These are phyloP conservation scores for Teleogryllus oceanicus DNA, from an alignment of 2,888 invertebrate genomes.

Conservation along the genomic window DNA sequence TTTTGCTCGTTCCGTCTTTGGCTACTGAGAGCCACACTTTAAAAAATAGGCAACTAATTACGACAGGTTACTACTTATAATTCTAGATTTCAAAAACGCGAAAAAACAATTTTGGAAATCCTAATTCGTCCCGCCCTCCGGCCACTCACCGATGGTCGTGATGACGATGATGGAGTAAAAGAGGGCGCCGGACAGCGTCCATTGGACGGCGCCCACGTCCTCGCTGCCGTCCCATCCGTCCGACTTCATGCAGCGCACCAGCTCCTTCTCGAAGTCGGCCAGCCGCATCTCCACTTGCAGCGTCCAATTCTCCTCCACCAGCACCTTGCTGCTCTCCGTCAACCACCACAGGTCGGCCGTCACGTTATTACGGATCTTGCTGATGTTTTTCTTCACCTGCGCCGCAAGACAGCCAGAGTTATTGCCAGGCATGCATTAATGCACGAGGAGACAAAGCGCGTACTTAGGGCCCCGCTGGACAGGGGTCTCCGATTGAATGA, in stretches of 20 bases:
- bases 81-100: too few relatives aligned
- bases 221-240: conserved; percentile 87
- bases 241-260: conserved; percentile 79
- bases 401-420: conserved; percentile 24
- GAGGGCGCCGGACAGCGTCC: conserved; percentile 85
- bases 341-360: conserved; percentile 76
- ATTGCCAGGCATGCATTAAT: too few relatives aligned
- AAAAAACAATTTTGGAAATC: too few relatives aligned
- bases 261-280: conserved; percentile 62
- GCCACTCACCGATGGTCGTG: conserved; percentile 82
- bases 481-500: too few relatives aligned
- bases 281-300: conserved; percentile 58
- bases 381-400: conserved; percentile 74
- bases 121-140: neutral
- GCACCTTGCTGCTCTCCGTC: conserved; percentile 59
- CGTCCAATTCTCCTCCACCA: conserved; percentile 79
- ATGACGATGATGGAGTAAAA: conserved; percentile 95
- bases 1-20: too few relatives aligned
- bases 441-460: too few relatives aligned
- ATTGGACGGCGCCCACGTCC: conserved; percentile 61
- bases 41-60: too few relatives aligned
- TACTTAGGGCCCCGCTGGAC: too few relatives aligned
- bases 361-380: conserved; percentile 66
- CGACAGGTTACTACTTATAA: too few relatives aligned
- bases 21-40: too few relatives aligned